Evolutionary conservation across 2,113 vertebrate species (phyloP), one percentile per base, ranked within the genome.

Genomic region (Onychorhynchus coronatus): DNA sequence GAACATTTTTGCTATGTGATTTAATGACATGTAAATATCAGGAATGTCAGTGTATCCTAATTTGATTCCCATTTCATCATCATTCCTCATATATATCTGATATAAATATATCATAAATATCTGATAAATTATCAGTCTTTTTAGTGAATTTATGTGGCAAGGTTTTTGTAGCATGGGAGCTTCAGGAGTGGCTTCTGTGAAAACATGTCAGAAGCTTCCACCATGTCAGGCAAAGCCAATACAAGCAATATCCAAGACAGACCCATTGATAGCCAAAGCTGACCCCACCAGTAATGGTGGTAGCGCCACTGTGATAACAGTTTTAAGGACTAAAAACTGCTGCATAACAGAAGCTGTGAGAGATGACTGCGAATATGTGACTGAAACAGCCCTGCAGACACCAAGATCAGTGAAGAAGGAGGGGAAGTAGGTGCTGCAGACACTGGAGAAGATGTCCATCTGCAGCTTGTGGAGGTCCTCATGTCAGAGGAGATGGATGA

Each of bases 141-240:
- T 3, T 21, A 27, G 11, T 53, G 7, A 37, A 21, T 68, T 63
- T 46, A 13, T 18, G 20, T 27, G 10, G 4, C 3, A 47, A 67
- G 12, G 4, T 47, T 85, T 67, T 12, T 1, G 7, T 55, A 41
- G 6, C 0, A 0, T 19, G 4, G 8, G 7, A 33, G 3, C 11
- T 74, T 12, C 24, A 82, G 15, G 12, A 2, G 8, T 65, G 7
- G 3, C 12, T 65, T 78, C 28, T 56, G 5, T n/a, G 47, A 35
- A 53, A 66, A n/a, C 25, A 14, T 25, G 9, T 12, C 7, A 13
- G 39, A 82, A 70, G 14, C 14, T 78, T 23, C 17, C 41, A 44
- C 33, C 10, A 9, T n/a, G 14, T 22, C 5, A 1, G 14, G 46
- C 6, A 52, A 6, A 61, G 5, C 1, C 12, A 67, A 11, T 11